phyloP scores from a whole-genome alignment of 2,797 vertebrate species.

The Poecilia wingei region DNA sequence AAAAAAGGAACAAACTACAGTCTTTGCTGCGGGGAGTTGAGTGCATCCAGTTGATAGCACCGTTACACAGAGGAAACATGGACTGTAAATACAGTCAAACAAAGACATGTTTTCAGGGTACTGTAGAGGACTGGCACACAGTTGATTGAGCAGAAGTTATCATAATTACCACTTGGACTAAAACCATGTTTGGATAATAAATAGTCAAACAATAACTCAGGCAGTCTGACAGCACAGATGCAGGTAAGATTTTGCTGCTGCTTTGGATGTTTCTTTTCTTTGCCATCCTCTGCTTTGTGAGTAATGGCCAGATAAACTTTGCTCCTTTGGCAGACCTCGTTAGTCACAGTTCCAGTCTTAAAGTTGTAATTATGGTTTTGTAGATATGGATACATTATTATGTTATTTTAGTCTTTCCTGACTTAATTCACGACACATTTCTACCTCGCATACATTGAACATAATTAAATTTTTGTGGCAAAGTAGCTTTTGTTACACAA shows the following conservation, averaged over 20 bases:
- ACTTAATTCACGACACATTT: not conserved
- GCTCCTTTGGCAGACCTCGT: not conserved
- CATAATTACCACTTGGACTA: constrained; percentile 13
- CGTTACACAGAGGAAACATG: constrained; percentile 30
- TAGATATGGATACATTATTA: not conserved
- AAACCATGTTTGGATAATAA: constrained; percentile 13
- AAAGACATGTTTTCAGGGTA: constrained; percentile 18
- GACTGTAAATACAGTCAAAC: constrained; percentile 22
- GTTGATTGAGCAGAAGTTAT: constrained; percentile 23
- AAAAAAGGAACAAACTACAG: constrained; percentile 48
- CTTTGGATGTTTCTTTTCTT: not conserved
- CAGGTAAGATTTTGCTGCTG: not conserved
- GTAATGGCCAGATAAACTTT: not conserved
- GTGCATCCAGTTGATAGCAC: constrained; percentile 30
- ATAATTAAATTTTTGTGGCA: not conserved
- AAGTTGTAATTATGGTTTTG: not conserved
- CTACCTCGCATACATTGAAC: not conserved
- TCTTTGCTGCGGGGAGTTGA: constrained; percentile 44
- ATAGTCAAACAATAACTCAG: not conserved
- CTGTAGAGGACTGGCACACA: constrained; percentile 1
- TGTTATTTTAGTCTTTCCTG: not conserved
- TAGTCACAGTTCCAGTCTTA: not conserved
- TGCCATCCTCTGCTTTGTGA: not conserved
- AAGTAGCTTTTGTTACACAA: not conserved
- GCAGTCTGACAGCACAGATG: not conserved